A percentile compares a stretch with the other conserved stretches of the same genome.
These are phyloP conservation scores for Fragum fragum DNA, from an alignment of 2,888 invertebrate species.

Conservation along the genomic window DNA sequence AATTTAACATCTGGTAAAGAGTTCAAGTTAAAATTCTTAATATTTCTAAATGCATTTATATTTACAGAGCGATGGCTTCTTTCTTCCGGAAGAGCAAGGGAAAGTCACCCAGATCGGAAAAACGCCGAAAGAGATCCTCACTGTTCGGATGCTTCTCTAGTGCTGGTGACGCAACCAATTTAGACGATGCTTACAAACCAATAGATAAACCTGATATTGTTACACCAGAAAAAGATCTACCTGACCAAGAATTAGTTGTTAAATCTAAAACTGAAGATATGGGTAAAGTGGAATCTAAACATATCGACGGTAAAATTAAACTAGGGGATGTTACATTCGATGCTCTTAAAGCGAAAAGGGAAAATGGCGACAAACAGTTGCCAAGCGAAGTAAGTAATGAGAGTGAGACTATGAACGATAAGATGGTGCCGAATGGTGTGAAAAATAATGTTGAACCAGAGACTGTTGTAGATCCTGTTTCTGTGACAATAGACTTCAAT, in stretches of 20 bases:
- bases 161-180: constrained; percentile 28
- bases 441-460: neutral
- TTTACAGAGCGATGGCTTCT: constrained; percentile 53
- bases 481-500: neutral
- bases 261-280: constrained; percentile 27
- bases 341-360: neutral
- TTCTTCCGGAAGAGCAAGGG: constrained; percentile 34
- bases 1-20: too few species aligned
- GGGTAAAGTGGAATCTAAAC: constrained; percentile 58
- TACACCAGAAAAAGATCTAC: neutral
- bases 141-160: constrained; percentile 36
- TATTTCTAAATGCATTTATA: neutral
- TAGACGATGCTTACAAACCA: constrained; percentile 36
- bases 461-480: neutral
- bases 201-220: constrained; percentile 19
- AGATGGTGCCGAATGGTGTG: neutral
- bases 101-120: constrained; percentile 18
- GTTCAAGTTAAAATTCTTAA: too few species aligned
- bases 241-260: neutral
- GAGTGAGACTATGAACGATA: neutral
- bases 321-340: constrained; percentile 36
- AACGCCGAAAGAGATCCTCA: constrained; percentile 33
- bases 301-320: neutral
- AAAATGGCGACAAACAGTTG: neutral
- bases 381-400: neutral